Base-by-base conservation (phyloP, 2,888 invertebrate genomes). In the Catocala fraxini region DNA sequence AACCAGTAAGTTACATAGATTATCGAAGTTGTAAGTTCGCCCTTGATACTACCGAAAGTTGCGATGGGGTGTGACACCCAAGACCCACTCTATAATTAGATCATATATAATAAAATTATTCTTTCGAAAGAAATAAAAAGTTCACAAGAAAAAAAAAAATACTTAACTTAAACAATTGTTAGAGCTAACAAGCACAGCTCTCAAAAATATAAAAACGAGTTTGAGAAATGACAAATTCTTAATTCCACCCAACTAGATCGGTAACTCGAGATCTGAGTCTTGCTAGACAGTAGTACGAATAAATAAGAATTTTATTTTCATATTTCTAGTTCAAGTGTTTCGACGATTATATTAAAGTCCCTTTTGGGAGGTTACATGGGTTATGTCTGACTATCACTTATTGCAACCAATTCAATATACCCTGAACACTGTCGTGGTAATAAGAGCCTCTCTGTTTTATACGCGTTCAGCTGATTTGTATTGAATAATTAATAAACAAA, bases 151-250 rank as follows among this genome's bases (percentile, higher is more conserved):
- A 6, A 39, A 39, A 9, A 39, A 0, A 39, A 9, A 7, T 39
- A 39, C 0, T n/a, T n/a, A 39, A 25, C 25, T 25, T 1, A 25
- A 25, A 25, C 25, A 25, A 25, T 25, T 25, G 4, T 25, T 25
- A 25, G 25, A 25, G 25, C 42, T n/a, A 42, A 42, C 12, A 13
- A 25, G 47, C 25, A 25, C 47, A 3, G 11, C 4, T 47, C 11
- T 47, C 7, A 25, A 47, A 47, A 47, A 47, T 47, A 34, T 34
- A 49, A 47, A 47, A 12, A 1, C 33, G 33, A 46, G 12, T 13
- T 54, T 46, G 15, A 12, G 15, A 53, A 59, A 47, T 48, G 54
- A 54, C 54, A 54, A 54, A 49, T 54, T 59, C 15, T 0, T 53
- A 59, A 49, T 54, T 49, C 11, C 3, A 15, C 35, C 25, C 25